Percentiles rank a stretch among this genome's conserved stretches.
phyloP scores from a whole-genome alignment of 2,797 vertebrate species.

The Buphagus erythrorhynchus region DNA sequence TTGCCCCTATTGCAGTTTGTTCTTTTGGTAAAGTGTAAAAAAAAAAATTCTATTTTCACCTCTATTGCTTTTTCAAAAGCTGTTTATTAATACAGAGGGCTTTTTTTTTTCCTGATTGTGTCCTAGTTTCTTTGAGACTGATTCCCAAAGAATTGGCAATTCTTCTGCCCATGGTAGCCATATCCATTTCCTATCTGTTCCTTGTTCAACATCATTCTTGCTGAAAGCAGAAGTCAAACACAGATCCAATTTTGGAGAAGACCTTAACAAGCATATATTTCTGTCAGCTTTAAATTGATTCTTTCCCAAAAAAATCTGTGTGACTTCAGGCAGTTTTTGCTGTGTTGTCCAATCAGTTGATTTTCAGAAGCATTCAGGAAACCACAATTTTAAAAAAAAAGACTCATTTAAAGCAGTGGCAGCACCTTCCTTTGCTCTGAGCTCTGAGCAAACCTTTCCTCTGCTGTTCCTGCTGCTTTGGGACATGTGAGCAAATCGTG shows the following conservation, averaged over 20 bases:
- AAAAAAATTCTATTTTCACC: not conserved
- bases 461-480: not conserved
- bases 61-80: not conserved
- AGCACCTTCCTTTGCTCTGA: not conserved
- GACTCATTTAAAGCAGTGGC: not conserved
- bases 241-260: not conserved
- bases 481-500: not conserved
- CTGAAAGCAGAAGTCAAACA: not conserved
- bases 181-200: not conserved
- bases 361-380: constrained; percentile 4
- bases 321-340: not conserved
- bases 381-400: not conserved
- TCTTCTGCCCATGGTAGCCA: not conserved
- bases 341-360: not conserved
- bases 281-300: not conserved
- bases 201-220: not conserved
- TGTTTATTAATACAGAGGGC: not conserved
- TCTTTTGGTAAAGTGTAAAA: not conserved
- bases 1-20: not conserved
- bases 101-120: not conserved
- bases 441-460: not conserved
- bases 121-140: not conserved
- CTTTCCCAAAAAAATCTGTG: not conserved
- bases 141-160: not conserved
- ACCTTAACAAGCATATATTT: not conserved